Percentiles rank a stretch among this genome's conserved stretches.
These are phyloP conservation scores for Contarinia nasturtii DNA, from an alignment of 1,140 invertebrate species.

Conservation along the genomic window DNA sequence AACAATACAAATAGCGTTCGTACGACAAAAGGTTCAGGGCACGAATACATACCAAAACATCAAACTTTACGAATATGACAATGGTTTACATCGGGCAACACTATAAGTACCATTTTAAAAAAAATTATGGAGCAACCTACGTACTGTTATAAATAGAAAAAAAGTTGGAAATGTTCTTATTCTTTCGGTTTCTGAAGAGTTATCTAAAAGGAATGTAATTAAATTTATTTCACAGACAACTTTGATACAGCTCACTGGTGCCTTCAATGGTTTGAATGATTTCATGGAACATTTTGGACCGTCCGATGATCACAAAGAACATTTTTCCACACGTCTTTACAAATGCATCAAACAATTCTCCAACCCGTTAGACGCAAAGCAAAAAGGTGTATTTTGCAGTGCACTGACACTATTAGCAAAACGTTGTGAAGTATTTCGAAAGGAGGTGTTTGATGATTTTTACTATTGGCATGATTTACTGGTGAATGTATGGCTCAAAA, in stretches of 20 bases:
- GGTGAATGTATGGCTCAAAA: constrained; percentile 3
- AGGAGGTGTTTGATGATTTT: constrained; percentile 14
- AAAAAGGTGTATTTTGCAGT: constrained; percentile 6
- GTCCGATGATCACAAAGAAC: neutral
- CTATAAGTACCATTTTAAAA: too few relatives aligned
- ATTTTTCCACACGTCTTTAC: neutral
- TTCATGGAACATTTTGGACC: constrained; percentile 3
- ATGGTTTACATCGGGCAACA: too few relatives aligned
- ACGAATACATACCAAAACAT: too few relatives aligned
- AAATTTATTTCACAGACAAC: neutral
- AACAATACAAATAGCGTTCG: too few relatives aligned
- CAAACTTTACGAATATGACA: too few relatives aligned
- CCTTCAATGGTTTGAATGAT: constrained; percentile 1
- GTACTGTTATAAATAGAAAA: neutral
- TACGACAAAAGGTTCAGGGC: too few relatives aligned
- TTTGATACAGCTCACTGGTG: neutral
- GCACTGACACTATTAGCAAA: constrained; percentile 10
- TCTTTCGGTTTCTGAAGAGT: neutral
- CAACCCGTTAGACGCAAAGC: constrained; percentile 1
- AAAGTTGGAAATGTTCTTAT: neutral
- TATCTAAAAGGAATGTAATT: neutral
- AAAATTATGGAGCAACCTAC: too few relatives aligned
- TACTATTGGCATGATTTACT: constrained; percentile 17
- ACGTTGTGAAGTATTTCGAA: constrained; percentile 11
- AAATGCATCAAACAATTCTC: neutral